Percentiles rank a stretch among this genome's conserved stretches.
These are phyloP conservation scores for Pantherophis vulpinus DNA, from an alignment of 2,797 vertebrate genomes.

Conservation along the genomic window DNA sequence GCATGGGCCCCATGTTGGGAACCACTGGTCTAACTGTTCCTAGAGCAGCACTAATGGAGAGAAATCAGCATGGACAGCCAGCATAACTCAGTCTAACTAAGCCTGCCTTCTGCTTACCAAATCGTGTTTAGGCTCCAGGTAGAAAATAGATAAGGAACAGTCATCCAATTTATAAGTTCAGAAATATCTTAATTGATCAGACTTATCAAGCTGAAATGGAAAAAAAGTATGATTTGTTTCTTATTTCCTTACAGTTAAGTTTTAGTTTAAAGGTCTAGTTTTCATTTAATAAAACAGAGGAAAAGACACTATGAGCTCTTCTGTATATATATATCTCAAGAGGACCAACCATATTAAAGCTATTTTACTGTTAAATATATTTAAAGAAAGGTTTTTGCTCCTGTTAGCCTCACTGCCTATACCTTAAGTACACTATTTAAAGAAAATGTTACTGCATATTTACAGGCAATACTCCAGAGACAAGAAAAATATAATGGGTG, in stretches of 20 bases:
- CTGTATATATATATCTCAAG: too few species aligned
- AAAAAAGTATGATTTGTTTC: background rate
- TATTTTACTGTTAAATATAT: background rate
- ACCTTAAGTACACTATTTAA: background rate
- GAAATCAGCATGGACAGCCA: background rate
- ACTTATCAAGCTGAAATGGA: background rate
- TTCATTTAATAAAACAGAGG: constrained; percentile 5
- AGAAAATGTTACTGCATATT: background rate
- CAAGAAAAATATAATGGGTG: background rate
- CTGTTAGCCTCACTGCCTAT: background rate
- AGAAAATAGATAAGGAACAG: background rate
- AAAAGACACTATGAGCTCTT: background rate
- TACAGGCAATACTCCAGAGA: background rate
- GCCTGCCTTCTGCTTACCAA: background rate
- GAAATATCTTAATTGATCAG: background rate
- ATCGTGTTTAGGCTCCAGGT: background rate
- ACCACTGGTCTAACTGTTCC: background rate
- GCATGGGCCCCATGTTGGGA: too few species aligned
- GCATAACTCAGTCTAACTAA: background rate
- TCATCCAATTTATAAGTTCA: background rate
- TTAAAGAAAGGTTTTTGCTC: background rate
- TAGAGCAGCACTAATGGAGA: background rate
- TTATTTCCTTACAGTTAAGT: background rate
- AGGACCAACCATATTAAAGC: constrained; percentile 12
- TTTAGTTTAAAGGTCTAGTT: constrained; percentile 9